Evolutionary conservation across 2,113 vertebrate species (phyloP), one percentile per base, ranked within the genome.

Genomic region (Zingel zingel): DNA sequence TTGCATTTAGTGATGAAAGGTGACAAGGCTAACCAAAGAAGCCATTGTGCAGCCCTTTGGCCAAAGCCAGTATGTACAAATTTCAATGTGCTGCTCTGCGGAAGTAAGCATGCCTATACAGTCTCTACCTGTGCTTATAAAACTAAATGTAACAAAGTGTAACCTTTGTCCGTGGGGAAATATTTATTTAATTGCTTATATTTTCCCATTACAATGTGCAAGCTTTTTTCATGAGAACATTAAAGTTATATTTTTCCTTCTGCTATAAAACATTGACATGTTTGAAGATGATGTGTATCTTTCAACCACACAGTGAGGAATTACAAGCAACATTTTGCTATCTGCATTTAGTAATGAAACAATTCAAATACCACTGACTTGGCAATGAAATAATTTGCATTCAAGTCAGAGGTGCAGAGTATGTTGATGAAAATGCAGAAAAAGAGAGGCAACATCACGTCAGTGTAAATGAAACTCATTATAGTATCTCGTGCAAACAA

Each of bases 351-450:
- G 5, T 56, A 78, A 84, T 81, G 59, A 82, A 82, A 84, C 54
- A 61, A 62, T 77, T 82, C 59, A 73, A 81, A 85, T 70, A 73
- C 59, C 25, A 54, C 63, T 56, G 63, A 77, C 67, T 71, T 77
- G 36, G 50, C 18, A 59, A 62, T 63, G 43, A 39, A 77, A 33
- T 81, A 47, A 78, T 85, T 76, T 86, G 56, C 64, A 72, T 89
- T 84, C 61, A 50, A 58, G 57, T 78, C 79, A 30, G 68, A 73
- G n/a, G 39, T 50, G 36, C 19, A 30, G 13, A 45, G 30, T 79
- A 70, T 82, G 83, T 78, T 77, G 74, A 86, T 88, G 79, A 83
- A 82, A 83, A 88, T 78, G 62, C 80, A 82, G 57, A 82, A 86
- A 83, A 71, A 65, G n/a, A 72, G 14, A 77, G 67, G 68, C 36